Evolutionary conservation across 2,113 vertebrate species (phyloP), one percentile per base, ranked within the genome.

Genomic region (Microtus pennsylvanicus): DNA sequence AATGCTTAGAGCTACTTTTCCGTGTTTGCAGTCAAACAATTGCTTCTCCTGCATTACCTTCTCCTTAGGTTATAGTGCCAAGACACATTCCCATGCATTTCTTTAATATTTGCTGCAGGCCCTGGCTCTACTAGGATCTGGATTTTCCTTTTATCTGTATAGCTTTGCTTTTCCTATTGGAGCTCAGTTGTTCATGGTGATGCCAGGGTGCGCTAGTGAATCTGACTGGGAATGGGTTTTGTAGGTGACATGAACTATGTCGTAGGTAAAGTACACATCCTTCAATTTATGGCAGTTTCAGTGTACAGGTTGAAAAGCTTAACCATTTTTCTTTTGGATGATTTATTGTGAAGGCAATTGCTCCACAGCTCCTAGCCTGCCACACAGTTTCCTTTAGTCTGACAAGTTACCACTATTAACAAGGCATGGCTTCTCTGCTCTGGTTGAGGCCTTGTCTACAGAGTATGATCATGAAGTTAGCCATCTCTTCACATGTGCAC

Each of bases 221-320:
- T 47, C 24, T 94, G 65, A 50, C 11, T 82, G 47, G 70, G 55
- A 94, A 72, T 70, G n/a, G 87, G 70, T 94, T 95, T 96, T 93
- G 13, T 61, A 47, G 42, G 35, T 87, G 28, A 82, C n/a, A 14
- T 58, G 35, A 91, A 88, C 65, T 65, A 5, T 11, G 38, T 93
- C 10, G 2, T 13, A 14, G 58, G 5, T 28, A 17, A 69, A n/a
- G 65, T 58, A 1, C 35, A 58, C 69, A 52, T 47, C 72, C 6
- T 47, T 93, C 52, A 30, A 42, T 30, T 85, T 22, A 28, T 69
- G 77, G 28, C 5, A 76, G 50, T 22, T 69, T 82, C 33, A 67
- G 26, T 78, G 87, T 87, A 19, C 30, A 19, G 22, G 69, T 28
- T 38, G 35, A 95, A n/a, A 91, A 95, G n/a, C 67, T 87, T 67